A percentile compares a stretch with the other conserved stretches of the same genome.
phyloP scores from a whole-genome alignment of 2,113 vertebrate species.

The Lasiurus borealis region DNA sequence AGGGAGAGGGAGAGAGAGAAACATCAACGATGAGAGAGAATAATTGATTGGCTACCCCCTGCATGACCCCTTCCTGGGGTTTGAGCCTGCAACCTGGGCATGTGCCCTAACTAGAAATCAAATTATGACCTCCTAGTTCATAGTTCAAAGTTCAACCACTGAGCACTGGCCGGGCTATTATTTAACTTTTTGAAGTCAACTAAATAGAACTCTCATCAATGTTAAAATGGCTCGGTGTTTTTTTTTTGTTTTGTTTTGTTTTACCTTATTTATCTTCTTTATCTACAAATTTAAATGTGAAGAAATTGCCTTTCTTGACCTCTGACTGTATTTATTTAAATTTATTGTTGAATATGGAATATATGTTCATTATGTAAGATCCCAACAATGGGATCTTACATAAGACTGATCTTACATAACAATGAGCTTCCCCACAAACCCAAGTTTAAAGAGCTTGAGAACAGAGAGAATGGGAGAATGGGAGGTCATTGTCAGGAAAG shows the following conservation, averaged over 20 bases:
- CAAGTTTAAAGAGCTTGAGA: not conserved
- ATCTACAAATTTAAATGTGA: slow-evolving; percentile 45
- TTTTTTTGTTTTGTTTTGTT: too few relatives aligned
- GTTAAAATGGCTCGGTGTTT: not conserved
- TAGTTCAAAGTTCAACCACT: too few relatives aligned
- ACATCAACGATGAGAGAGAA: too few relatives aligned
- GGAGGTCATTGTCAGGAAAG: not conserved
- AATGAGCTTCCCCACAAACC: not conserved
- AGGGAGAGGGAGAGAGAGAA: too few relatives aligned
- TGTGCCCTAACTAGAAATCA: too few relatives aligned
- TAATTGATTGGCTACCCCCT: too few relatives aligned
- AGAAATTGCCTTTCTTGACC: not conserved
- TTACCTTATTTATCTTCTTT: not conserved
- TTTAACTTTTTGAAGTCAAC: slow-evolving; percentile 7
- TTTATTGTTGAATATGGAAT: not conserved
- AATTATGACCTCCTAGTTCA: too few relatives aligned
- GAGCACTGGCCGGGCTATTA: not conserved
- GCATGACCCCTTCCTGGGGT: too few relatives aligned
- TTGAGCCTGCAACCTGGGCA: too few relatives aligned
- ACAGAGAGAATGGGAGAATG: not conserved
- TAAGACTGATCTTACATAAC: not conserved
- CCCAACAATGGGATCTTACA: too few relatives aligned
- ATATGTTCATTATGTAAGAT: not conserved
- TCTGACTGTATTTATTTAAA: not conserved
- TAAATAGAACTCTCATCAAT: not conserved